Evolutionary conservation across 2,888 invertebrate genomes (phyloP).

Genomic region (Drosophila pseudotalamancana): DNA sequence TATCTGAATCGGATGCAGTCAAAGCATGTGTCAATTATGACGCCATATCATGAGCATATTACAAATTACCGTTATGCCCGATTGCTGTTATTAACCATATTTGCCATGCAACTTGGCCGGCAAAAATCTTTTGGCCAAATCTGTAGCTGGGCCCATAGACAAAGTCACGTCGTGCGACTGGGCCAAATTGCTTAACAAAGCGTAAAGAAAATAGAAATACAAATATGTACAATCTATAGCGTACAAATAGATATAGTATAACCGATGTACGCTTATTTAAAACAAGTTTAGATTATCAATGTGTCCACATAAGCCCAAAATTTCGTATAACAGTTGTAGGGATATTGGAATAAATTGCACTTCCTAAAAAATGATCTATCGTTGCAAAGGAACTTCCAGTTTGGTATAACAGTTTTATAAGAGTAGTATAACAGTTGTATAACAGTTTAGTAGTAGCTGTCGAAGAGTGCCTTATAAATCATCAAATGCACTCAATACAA

Average conservation of each 20-base stretch:
- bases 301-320: too few species aligned
- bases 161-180: conserved; percentile 53
- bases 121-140: conserved; percentile 46
- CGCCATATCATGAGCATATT: conserved; percentile 59
- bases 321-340: too few species aligned
- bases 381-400: too few species aligned
- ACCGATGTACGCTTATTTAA: too few species aligned
- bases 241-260: not conserved
- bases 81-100: conserved; percentile 61
- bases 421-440: too few species aligned
- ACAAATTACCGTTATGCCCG: conserved; percentile 51
- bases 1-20: conserved; percentile 70
- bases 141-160: conserved; percentile 19
- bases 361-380: too few species aligned
- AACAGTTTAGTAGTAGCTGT: too few species aligned
- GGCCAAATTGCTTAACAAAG: conserved; percentile 60
- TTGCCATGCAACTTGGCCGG: conserved; percentile 48
- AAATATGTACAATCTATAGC: not conserved
- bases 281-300: too few species aligned
- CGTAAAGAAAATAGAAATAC: conserved; percentile 30
- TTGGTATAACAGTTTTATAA: too few species aligned
- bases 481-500: too few species aligned
- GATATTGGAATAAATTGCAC: too few species aligned
- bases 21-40: conserved; percentile 75
- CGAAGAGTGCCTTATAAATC: too few species aligned